Conservation (phyloP, 2,888 invertebrate genomes). For the Pogonocherus hispidulus region DNA sequence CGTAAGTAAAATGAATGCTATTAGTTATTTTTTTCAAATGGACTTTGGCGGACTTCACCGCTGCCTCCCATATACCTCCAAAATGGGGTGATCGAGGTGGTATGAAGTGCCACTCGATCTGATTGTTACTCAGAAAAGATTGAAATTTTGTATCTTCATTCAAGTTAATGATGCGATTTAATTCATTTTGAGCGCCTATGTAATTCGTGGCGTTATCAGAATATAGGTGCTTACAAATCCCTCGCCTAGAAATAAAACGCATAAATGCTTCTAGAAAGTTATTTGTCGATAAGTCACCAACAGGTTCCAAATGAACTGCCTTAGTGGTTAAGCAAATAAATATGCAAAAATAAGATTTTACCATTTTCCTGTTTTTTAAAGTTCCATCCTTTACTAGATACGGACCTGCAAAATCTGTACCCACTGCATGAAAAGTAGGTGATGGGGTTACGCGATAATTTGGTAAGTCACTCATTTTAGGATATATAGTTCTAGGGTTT, state of each 20-base stretch:
- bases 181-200: not conserved
- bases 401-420: conserved; percentile 11
- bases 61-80: conserved; percentile 7
- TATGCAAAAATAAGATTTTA: conserved; percentile 10
- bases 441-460: not conserved
- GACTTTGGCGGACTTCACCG: too few species aligned
- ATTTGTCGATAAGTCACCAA: not conserved
- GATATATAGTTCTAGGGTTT: not conserved
- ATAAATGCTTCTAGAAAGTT: conserved; percentile 2
- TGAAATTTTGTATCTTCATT: not conserved
- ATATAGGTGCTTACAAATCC: not conserved
- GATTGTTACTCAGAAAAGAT: not conserved
- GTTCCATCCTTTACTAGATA: conserved; percentile 1
- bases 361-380: not conserved
- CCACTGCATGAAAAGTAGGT: not conserved
- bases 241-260: not conserved
- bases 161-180: not conserved
- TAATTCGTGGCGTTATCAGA: conserved; percentile 3
- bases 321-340: conserved; percentile 1
- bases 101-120: too few species aligned
- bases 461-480: not conserved
- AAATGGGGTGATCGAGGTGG: not conserved
- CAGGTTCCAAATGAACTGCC: not conserved
- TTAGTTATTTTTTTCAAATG: not conserved
- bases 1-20: not conserved